Evolutionary conservation across 2,888 invertebrate genomes (phyloP).

Genomic region (Nemapogon koenigi): DNA sequence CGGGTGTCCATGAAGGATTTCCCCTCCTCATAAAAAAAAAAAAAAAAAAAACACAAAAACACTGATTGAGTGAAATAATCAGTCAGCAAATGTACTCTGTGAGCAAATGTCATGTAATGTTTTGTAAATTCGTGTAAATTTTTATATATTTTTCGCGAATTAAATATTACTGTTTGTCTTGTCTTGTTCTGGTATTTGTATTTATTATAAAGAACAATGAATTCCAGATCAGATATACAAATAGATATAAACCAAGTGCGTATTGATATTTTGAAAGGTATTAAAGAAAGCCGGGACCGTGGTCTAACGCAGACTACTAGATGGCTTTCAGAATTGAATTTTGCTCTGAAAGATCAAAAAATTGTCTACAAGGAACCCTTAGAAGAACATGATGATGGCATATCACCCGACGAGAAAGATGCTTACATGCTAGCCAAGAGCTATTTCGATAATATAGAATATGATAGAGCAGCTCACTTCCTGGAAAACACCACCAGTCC

Average conservation of each 20-base stretch:
- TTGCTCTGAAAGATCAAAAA: conserved; percentile 73
- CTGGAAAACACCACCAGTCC: conserved; percentile 72
- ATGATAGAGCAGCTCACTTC: conserved; percentile 85
- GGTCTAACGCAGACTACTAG: conserved; percentile 83
- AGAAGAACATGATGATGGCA: conserved; percentile 40
- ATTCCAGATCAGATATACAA: conserved; percentile 42
- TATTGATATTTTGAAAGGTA: conserved; percentile 43
- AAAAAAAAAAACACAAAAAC: too few species aligned
- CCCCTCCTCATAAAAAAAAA: too few species aligned
- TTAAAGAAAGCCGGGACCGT: conserved; percentile 76
- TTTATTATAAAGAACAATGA: too few species aligned
- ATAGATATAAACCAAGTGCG: conserved; percentile 51
- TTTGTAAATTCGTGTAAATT: neutral
- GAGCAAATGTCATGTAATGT: neutral
- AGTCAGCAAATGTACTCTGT: neutral
- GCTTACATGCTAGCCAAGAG: conserved; percentile 81
- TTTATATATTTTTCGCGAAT: neutral
- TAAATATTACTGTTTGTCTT: too few species aligned
- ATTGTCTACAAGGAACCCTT: conserved; percentile 54
- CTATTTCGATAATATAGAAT: conserved; percentile 91
- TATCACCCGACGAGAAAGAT: conserved; percentile 70
- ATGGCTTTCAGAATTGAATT: conserved; percentile 89
- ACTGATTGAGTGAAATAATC: too few species aligned
- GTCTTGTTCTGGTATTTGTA: too few species aligned
- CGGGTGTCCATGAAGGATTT: too few species aligned